Percentiles rank a stretch among this genome's conserved stretches.
Conservation (phyloP, 2,888 invertebrate genomes). For the Xestia rhomboidea region DNA sequence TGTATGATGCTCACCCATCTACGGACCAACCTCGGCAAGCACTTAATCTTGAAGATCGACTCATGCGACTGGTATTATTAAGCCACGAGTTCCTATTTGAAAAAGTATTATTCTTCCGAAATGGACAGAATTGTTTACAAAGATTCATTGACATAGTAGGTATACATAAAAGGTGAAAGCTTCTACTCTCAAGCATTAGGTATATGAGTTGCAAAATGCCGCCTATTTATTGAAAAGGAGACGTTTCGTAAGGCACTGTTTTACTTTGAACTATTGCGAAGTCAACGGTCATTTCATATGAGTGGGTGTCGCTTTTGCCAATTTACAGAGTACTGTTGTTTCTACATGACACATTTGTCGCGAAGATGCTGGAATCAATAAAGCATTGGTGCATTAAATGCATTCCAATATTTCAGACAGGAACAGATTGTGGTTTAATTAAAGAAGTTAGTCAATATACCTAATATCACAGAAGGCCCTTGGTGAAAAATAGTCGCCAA, state of each 20-base stretch:
- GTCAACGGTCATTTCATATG: conserved; percentile 6
- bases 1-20: too few species aligned
- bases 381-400: background rate
- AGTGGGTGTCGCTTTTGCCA: conserved; percentile 32
- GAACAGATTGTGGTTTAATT: background rate
- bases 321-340: conserved; percentile 22
- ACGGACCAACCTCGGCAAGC: too few species aligned
- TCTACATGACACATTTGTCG: background rate
- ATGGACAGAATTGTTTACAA: background rate
- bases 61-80: too few species aligned
- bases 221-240: conserved; percentile 37
- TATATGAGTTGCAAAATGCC: conserved; percentile 30
- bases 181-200: background rate
- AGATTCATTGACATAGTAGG: background rate
- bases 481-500: too few species aligned
- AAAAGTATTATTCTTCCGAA: conserved; percentile 1
- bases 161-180: background rate
- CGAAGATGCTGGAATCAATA: background rate
- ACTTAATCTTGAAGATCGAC: too few species aligned
- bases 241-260: conserved; percentile 36
- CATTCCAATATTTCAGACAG: background rate
- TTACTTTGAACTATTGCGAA: conserved; percentile 41
- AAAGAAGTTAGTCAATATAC: background rate
- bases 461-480: background rate
- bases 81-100: background rate